Conservation (phyloP, 37 sponge, comb jelly and placozoan species). For the Lycopodina hypogea region DNA sequence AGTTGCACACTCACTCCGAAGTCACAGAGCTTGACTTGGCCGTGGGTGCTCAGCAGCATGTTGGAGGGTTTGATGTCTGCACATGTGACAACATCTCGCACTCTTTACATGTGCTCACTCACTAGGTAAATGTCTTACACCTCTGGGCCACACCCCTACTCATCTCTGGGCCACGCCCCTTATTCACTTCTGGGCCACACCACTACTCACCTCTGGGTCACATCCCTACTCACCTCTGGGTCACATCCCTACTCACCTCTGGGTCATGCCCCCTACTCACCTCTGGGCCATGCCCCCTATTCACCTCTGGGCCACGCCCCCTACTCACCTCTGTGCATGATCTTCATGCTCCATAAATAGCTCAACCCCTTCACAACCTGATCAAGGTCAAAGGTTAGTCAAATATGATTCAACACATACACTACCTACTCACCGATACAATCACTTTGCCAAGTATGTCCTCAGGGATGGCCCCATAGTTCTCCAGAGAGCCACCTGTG, state of each 20-base stretch:
- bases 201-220: no score
- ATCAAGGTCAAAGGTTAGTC: background rate
- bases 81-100: background rate
- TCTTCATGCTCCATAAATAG: slow-evolving; percentile 86
- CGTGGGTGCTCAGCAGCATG: slow-evolving; percentile 81
- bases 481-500: slow-evolving; percentile 79
- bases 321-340: slow-evolving; percentile 81
- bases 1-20: slow-evolving; percentile 94
- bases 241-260: no score
- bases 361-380: slow-evolving; percentile 80
- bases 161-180: no score
- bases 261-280: no score
- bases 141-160: no score
- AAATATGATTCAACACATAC: background rate
- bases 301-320: no score
- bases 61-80: slow-evolving; percentile 91
- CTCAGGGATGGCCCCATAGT: slow-evolving; percentile 77
- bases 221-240: no score
- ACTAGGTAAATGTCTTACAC: background rate
- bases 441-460: slow-evolving; percentile 72
- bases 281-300: no score
- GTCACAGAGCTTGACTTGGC: slow-evolving; percentile 89
- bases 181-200: no score
- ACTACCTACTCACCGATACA: slow-evolving; percentile 50
- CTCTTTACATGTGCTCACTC: background rate